Evolutionary conservation across 2,888 invertebrate species (phyloP).

Genomic region (Hedya salicella): DNA sequence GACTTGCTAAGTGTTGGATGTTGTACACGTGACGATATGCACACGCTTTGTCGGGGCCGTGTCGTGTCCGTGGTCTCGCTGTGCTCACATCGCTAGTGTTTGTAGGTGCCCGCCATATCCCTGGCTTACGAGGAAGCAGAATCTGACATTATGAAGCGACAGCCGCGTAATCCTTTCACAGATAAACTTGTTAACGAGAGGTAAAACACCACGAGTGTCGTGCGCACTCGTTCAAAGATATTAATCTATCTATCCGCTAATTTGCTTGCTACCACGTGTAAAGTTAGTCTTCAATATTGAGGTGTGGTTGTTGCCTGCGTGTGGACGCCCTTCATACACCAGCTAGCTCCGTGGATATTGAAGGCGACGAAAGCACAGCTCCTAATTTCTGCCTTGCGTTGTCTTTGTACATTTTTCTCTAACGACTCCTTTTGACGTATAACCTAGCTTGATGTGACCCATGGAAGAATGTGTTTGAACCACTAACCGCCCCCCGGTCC

Average conservation of each 20-base stretch:
- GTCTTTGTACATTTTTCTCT: constrained; percentile 72
- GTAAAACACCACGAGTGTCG: constrained; percentile 86
- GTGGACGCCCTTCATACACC: constrained; percentile 67
- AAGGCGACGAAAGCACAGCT: constrained; percentile 82
- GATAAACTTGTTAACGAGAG: constrained; percentile 99
- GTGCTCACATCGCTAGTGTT: constrained; percentile 83
- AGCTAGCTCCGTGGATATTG: constrained; percentile 70
- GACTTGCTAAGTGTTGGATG: constrained; percentile 75
- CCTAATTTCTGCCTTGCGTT: constrained; percentile 80
- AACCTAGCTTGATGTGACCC: constrained; percentile 72
- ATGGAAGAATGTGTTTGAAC: constrained; percentile 74
- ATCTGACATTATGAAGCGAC: constrained; percentile 99
- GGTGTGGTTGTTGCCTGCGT: constrained; percentile 82
- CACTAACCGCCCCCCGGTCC: constrained; percentile 41
- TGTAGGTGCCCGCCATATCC: constrained; percentile 98
- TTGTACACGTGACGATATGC: constrained; percentile 78
- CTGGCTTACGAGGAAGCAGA: constrained; percentile 99
- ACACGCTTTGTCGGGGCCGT: constrained; percentile 62
- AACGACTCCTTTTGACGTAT: constrained; percentile 64
- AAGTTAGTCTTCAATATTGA: constrained; percentile 75
- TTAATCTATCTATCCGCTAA: constrained; percentile 81
- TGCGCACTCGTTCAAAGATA: constrained; percentile 72
- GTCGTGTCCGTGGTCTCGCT: constrained; percentile 49
- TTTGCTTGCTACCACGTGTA: constrained; percentile 82
- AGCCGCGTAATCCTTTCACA: constrained; percentile 98